phyloP scores from a whole-genome alignment of 2,888 invertebrate species.

The Parochlus steinenii region DNA sequence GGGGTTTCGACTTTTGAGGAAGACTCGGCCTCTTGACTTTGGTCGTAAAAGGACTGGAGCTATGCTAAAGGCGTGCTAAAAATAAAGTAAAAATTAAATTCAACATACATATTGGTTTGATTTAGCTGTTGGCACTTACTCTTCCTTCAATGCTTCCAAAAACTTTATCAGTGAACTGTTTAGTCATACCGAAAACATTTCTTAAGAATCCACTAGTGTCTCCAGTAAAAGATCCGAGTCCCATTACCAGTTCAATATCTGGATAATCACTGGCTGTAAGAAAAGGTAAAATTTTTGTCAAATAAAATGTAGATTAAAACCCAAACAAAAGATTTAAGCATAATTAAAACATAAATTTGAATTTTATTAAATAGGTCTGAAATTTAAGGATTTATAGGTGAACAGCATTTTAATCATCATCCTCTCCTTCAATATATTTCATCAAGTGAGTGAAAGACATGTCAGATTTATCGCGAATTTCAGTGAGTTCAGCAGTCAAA shows the following conservation, averaged over 20 bases:
- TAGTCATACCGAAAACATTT: slow-evolving; percentile 38
- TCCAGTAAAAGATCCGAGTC: slow-evolving; percentile 57
- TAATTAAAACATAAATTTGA: neutral
- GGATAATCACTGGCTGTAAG: slow-evolving; percentile 36
- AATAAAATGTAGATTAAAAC: neutral
- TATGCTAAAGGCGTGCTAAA: slow-evolving; percentile 42
- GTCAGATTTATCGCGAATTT: too few species aligned
- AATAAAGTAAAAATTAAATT: neutral
- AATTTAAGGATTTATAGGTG: neutral
- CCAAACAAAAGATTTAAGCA: neutral
- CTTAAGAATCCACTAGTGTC: slow-evolving; percentile 52
- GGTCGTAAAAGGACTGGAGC: slow-evolving; percentile 60
- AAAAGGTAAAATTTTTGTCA: neutral
- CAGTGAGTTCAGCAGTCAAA: too few species aligned
- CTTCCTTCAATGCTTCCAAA: slow-evolving; percentile 22
- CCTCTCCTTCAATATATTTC: too few species aligned
- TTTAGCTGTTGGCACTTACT: slow-evolving; percentile 14
- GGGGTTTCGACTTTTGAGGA: slow-evolving; percentile 53
- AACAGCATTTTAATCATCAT: too few species aligned
- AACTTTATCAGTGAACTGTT: slow-evolving; percentile 30
- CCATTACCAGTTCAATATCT: slow-evolving; percentile 66
- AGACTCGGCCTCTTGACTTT: slow-evolving; percentile 53
- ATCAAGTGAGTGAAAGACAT: too few species aligned
- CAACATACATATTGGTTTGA: slow-evolving; percentile 6
- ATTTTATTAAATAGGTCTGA: neutral